Conservation (phyloP, 2,888 invertebrate species). For the Pseudoips prasinana region DNA sequence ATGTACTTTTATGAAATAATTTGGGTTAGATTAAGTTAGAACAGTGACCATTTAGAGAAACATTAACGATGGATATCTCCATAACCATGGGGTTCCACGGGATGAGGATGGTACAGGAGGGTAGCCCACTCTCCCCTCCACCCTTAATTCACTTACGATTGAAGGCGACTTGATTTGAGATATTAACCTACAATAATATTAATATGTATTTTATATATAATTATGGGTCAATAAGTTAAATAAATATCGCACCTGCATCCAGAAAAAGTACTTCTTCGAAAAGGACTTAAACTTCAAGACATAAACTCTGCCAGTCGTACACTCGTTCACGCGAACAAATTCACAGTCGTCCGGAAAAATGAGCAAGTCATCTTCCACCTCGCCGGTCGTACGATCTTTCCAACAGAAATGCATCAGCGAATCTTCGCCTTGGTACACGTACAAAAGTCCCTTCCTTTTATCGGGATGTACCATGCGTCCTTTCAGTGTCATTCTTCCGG, state of each 20-base stretch:
- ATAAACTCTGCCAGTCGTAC: slow-evolving; percentile 97
- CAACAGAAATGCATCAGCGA: slow-evolving; percentile 99
- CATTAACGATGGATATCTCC: too few relatives aligned
- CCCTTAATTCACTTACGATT: too few relatives aligned
- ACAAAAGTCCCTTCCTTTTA: slow-evolving; percentile 96
- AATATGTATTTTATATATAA: too few relatives aligned
- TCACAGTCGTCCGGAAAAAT: slow-evolving; percentile 99
- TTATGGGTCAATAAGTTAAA: too few relatives aligned
- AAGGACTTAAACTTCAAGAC: slow-evolving; percentile 98
- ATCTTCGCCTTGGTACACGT: slow-evolving; percentile 98
- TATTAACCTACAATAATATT: too few relatives aligned
- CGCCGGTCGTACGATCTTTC: slow-evolving; percentile 97
- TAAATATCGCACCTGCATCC: slow-evolving; percentile 99
- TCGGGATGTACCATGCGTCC: slow-evolving; percentile 97
- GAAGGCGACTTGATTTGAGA: too few relatives aligned
- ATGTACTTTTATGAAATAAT: too few relatives aligned
- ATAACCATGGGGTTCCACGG: too few relatives aligned
- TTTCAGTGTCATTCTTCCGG: slow-evolving; percentile 97
- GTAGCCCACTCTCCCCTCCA: too few relatives aligned
- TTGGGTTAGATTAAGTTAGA: too few relatives aligned
- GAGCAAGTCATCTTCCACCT: slow-evolving; percentile 97
- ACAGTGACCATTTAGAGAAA: too few relatives aligned
- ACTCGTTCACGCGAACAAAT: slow-evolving; percentile 96
- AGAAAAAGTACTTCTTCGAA: slow-evolving; percentile 96
- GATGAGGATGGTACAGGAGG: too few relatives aligned